Base-by-base conservation (phyloP, 1,140 invertebrate genomes). In the Solen grandis region DNA sequence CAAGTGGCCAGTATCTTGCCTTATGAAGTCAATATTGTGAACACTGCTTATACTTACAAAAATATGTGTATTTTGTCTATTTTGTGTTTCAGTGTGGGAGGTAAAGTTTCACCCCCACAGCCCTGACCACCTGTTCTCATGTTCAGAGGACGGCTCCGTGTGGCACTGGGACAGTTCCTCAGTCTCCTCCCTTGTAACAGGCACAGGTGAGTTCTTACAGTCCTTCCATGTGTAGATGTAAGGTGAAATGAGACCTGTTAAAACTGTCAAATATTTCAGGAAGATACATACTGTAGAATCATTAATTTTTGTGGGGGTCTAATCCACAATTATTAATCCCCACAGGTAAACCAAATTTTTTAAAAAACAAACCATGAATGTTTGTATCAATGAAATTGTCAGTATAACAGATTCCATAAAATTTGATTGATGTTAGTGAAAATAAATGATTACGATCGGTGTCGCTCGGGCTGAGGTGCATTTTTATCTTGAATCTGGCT, bases 71-170 rank as follows among this genome's bases (percentile, higher is more conserved):
- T n/a, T n/a, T n/a, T n/a, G n/a, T n/a, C n/a, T n/a, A n/a, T n/a
- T n/a, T n/a, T n/a, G n/a, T n/a, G 8, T 84, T 46, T 25, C 89
- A 93, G 93, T 97, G 14, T 95, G 94, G 57, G 96, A 97, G 92
- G 95, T 97, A 76, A 94, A 95, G 52, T 98, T 97, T 86, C 96
- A 98, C 91, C 95, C 95, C 10, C 94, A 95, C 62, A 94, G 96
- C 86, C 96, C 96, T 0, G 95, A 97, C 65, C 96, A 96, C 92
- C 87, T 97, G 0, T 95, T 97, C 82, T 96, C 96, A 1, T 96
- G 95, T 87, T 96, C 96, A 0, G 92, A 94, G 54, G 95, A 94
- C 81, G 97, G 97, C 2, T 95, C 97, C 90, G 90, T 97, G 4
- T 97, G 96, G 96, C 96, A 97, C 87, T 97, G 97, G 97, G 95